Conservation (phyloP, 2,888 invertebrate genomes). For the Hydrotaea cyrtoneurina region DNA sequence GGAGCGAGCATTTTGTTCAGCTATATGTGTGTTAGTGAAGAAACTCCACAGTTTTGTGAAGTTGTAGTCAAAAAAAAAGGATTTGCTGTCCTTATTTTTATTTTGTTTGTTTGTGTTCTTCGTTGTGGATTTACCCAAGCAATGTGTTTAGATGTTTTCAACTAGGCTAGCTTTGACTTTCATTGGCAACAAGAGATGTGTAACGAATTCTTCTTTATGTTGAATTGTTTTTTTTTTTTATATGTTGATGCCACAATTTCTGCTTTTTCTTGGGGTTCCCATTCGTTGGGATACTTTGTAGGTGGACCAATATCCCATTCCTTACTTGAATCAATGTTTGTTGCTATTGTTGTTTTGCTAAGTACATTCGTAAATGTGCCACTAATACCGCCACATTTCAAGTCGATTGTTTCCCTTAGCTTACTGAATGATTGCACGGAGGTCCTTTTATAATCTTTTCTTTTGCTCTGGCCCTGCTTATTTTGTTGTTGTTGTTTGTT, state of each 20-base stretch:
- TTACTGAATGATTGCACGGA: not conserved
- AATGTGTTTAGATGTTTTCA: conserved; percentile 23
- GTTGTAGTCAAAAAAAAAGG: conserved; percentile 43
- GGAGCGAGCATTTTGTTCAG: conserved; percentile 45
- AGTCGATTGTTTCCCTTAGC: conserved; percentile 10
- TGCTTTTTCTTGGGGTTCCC: conserved; percentile 16
- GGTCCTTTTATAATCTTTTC: conserved; percentile 2
- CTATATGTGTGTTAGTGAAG: conserved; percentile 25
- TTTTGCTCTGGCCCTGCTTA: not conserved
- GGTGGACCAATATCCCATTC: not conserved
- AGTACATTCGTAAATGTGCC: conserved; percentile 11
- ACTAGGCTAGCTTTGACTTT: conserved; percentile 42
- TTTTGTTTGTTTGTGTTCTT: conserved; percentile 3
- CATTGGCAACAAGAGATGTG: conserved; percentile 36
- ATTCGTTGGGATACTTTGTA: conserved; percentile 3
- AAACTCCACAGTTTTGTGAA: conserved; percentile 32
- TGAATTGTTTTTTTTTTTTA: conserved; percentile 30
- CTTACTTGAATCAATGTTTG: conserved; percentile 27
- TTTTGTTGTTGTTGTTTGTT: conserved; percentile 15
- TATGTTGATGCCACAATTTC: conserved; percentile 21
- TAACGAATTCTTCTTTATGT: conserved; percentile 43
- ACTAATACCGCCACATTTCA: conserved; percentile 25
- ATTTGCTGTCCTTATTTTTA: conserved; percentile 28
- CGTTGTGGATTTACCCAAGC: conserved; percentile 16
- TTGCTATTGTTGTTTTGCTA: conserved; percentile 18